A percentile compares a stretch with the other conserved stretches of the same genome.
phyloP scores from a whole-genome alignment of 2,113 vertebrate species.

The Tetrao urogallus region DNA sequence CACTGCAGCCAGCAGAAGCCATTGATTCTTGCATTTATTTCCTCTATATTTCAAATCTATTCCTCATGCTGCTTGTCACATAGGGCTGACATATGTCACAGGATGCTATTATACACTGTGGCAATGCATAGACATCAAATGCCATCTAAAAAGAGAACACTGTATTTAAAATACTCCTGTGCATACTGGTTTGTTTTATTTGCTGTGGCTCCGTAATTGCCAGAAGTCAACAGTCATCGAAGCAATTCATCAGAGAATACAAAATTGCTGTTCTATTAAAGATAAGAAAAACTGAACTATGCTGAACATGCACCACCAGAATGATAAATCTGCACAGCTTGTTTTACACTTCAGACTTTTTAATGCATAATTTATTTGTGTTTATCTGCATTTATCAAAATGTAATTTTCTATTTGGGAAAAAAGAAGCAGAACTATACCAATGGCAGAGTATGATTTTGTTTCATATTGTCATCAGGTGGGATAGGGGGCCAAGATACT shows the following conservation, averaged over 20 bases:
- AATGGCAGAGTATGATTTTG: too few species aligned
- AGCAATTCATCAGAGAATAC: constrained; percentile 7
- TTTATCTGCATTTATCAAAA: not conserved
- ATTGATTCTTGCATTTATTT: constrained; percentile 70
- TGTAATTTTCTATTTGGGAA: not conserved
- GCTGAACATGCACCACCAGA: not conserved
- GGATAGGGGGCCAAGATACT: not conserved
- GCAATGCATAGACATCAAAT: constrained; percentile 1
- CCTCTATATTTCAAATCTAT: constrained; percentile 54
- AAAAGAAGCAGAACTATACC: not conserved
- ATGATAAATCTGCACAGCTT: not conserved
- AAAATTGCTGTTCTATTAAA: constrained; percentile 36
- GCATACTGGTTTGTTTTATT: constrained; percentile 27
- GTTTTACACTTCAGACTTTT: not conserved
- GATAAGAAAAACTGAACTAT: not conserved
- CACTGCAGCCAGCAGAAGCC: constrained; percentile 63
- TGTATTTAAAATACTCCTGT: constrained; percentile 28
- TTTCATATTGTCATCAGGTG: accelerated
- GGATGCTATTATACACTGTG: constrained; percentile 27
- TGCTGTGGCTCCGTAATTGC: not conserved
- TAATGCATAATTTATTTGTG: not conserved
- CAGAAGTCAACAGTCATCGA: not conserved
- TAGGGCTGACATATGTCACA: constrained; percentile 72
- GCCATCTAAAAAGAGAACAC: constrained; percentile 28
- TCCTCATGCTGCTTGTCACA: constrained; percentile 60